phyloP scores from a whole-genome alignment of 2,888 invertebrate species.

The Amiota mariae region DNA sequence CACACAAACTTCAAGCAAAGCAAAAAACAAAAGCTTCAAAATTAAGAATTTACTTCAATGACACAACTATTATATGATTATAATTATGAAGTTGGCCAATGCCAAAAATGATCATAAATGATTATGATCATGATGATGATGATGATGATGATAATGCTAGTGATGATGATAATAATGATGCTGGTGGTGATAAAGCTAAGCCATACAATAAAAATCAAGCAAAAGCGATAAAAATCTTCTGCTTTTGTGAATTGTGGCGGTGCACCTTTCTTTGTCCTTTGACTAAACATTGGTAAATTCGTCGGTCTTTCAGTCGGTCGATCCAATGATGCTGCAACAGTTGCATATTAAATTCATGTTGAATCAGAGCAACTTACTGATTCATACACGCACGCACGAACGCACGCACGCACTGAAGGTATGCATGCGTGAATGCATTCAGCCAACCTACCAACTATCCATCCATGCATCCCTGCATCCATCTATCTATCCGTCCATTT shows the following conservation, averaged over 20 bases:
- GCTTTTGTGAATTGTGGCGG: neutral
- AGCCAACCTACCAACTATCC: too few species aligned
- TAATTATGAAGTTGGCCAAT: neutral
- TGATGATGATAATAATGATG: neutral
- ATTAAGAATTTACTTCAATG: neutral
- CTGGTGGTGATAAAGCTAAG: neutral
- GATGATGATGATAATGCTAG: neutral
- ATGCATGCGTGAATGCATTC: too few species aligned
- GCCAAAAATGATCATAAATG: neutral
- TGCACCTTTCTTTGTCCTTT: neutral
- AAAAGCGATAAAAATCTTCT: slow-evolving; percentile 1
- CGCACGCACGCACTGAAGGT: slow-evolving; percentile 6
- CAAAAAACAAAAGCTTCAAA: neutral
- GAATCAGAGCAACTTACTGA: slow-evolving; percentile 40
- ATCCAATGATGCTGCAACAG: slow-evolving; percentile 51
- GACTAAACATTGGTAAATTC: neutral
- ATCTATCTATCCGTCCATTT: neutral
- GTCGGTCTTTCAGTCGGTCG: neutral
- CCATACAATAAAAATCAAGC: slow-evolving; percentile 13
- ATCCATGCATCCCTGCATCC: too few species aligned
- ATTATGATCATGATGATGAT: neutral
- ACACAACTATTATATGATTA: neutral
- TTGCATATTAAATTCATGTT: slow-evolving; percentile 69
- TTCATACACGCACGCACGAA: slow-evolving; percentile 32
- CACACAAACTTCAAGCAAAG: too few species aligned